These are phyloP conservation scores for Corvus cornix DNA, from an alignment of 2,113 vertebrate genomes.

Conservation along the genomic window DNA sequence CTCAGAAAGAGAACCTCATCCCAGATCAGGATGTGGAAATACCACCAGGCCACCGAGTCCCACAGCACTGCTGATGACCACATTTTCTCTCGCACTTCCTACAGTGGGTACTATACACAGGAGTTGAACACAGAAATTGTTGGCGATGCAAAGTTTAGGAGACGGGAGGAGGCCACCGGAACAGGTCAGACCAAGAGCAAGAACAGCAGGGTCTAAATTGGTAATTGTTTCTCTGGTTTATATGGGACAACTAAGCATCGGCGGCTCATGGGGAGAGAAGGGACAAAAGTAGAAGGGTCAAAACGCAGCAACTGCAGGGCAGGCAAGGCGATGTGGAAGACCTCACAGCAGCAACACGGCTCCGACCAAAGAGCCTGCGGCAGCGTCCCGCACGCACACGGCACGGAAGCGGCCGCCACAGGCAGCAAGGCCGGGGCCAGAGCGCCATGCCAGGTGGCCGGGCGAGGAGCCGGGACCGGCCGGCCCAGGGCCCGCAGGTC, in stretches of 20 bases:
- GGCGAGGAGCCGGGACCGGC: neutral
- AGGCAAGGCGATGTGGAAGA: no score
- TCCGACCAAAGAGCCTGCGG: neutral
- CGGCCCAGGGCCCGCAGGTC: neutral
- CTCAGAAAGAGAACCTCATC: neutral
- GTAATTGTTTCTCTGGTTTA: neutral
- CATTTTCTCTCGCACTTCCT: neutral
- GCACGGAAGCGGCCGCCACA: neutral
- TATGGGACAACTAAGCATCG: neutral
- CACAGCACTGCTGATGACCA: accelerated
- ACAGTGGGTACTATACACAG: neutral
- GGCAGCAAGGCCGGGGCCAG: neutral
- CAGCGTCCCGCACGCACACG: neutral
- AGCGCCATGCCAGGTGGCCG: neutral
- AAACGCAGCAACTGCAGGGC: neutral
- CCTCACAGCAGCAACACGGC: no score
- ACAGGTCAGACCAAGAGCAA: neutral
- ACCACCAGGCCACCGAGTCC: neutral
- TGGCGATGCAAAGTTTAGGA: neutral
- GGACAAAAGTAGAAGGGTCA: neutral
- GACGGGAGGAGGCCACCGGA: neutral
- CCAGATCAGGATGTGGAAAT: neutral
- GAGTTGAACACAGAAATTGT: neutral
- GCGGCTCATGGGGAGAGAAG: neutral
- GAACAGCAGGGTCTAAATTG: neutral